phyloP scores from a whole-genome alignment of 2,888 invertebrate genomes.

The Harmothoe impar region DNA sequence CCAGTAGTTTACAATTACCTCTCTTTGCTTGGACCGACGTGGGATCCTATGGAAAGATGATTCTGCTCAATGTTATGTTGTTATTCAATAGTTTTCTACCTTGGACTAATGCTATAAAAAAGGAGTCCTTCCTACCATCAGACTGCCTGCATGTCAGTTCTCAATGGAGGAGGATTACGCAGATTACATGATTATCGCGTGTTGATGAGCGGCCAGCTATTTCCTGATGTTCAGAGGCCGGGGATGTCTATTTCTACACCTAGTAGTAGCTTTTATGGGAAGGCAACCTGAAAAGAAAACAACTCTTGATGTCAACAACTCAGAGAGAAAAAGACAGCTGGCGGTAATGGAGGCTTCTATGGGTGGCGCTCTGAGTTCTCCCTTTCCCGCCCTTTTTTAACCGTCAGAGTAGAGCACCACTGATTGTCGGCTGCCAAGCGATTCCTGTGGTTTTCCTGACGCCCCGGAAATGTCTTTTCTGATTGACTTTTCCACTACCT shows the following conservation, averaged over 20 bases:
- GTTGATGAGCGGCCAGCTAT: not conserved
- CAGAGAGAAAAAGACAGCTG: not conserved
- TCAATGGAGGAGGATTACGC: too few relatives aligned
- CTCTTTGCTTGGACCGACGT: too few relatives aligned
- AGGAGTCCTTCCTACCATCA: too few relatives aligned
- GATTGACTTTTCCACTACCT: conserved; percentile 29
- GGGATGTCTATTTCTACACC: not conserved
- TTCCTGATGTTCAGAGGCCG: not conserved
- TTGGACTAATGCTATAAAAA: too few relatives aligned
- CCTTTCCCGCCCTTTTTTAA: not conserved
- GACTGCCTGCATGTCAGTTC: too few relatives aligned
- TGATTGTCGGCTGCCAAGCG: conserved; percentile 16
- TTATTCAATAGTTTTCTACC: too few relatives aligned
- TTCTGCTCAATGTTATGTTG: too few relatives aligned
- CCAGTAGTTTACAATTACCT: too few relatives aligned
- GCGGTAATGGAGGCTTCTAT: conserved; percentile 7
- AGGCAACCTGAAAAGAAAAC: not conserved
- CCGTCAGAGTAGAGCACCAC: not conserved
- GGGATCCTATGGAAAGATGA: too few relatives aligned
- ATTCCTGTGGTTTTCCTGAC: conserved; percentile 8
- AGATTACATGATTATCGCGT: not conserved
- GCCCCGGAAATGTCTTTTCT: not conserved
- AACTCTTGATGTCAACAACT: conserved; percentile 37
- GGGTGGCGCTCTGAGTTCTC: not conserved
- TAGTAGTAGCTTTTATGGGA: conserved; percentile 30